Conservation (phyloP, 1,140 invertebrate genomes). For the Drosophila eugracilis region DNA sequence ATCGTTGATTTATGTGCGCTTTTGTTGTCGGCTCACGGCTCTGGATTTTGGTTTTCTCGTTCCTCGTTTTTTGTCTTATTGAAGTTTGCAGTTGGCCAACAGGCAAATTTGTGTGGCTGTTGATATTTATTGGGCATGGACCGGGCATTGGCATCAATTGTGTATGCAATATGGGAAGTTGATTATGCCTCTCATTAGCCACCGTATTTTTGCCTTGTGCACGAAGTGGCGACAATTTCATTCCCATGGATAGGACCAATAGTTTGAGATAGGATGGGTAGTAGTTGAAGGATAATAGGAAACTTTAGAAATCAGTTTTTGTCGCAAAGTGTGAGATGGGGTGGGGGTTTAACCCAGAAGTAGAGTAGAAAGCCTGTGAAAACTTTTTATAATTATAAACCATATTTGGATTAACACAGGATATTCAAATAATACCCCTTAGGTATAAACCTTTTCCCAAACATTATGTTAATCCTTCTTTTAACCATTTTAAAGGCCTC, state of each 20-base stretch:
- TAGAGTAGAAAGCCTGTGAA: no score
- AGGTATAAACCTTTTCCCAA: no score
- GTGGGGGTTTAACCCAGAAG: no score
- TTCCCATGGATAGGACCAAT: constrained; percentile 6
- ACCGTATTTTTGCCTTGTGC: constrained; percentile 37
- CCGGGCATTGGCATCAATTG: constrained; percentile 38
- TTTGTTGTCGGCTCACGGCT: constrained; percentile 64
- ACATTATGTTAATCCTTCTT: not conserved
- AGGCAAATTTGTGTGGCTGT: constrained; percentile 69
- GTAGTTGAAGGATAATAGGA: not conserved
- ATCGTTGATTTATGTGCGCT: constrained; percentile 81
- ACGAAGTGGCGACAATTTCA: constrained; percentile 27
- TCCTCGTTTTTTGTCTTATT: not conserved
- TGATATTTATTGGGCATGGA: constrained; percentile 62
- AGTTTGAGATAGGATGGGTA: not conserved
- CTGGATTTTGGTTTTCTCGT: constrained; percentile 4
- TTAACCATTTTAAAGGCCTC: not conserved
- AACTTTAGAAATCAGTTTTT: no score
- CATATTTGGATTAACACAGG: no score
- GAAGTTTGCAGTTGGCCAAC: constrained; percentile 34
- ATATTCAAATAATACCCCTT: no score
- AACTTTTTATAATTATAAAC: no score
- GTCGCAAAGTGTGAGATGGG: no score
- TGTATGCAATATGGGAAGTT: constrained; percentile 63
- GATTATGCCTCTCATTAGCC: constrained; percentile 61